Conservation (phyloP, 2,888 invertebrate species). For the Drosophila maculinotata region DNA sequence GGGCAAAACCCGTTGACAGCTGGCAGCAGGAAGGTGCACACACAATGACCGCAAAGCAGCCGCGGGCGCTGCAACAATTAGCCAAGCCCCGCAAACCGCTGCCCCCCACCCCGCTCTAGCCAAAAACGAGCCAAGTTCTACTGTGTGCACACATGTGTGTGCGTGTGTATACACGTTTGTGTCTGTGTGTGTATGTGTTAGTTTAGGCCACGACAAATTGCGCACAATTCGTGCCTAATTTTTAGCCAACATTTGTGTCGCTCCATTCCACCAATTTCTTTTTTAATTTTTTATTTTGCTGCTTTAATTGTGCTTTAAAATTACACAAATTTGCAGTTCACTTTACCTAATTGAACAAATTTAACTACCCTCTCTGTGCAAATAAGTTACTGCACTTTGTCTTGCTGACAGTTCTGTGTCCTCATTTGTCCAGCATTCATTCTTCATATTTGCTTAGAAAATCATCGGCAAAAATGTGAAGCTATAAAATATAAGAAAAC, state of each 20-base stretch:
- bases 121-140: conserved; percentile 37
- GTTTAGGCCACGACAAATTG: conserved; percentile 68
- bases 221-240: conserved; percentile 73
- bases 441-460: background rate
- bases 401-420: background rate
- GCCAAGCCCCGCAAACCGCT: conserved; percentile 33
- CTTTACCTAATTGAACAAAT: conserved; percentile 31
- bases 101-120: conserved; percentile 1
- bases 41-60: conserved; percentile 56
- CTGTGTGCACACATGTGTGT: conserved; percentile 42
- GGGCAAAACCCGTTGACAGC: conserved; percentile 58
- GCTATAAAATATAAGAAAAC: background rate
- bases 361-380: background rate
- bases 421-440: background rate
- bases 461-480: background rate
- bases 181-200: conserved; percentile 17
- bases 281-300: background rate
- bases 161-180: too few relatives aligned
- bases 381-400: too few relatives aligned
- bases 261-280: conserved; percentile 14
- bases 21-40: conserved; percentile 45
- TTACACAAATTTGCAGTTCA: conserved; percentile 8
- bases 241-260: conserved; percentile 60
- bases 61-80: conserved; percentile 71
- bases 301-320: conserved; percentile 34